Evolutionary conservation across 1,140 invertebrate genomes (phyloP), one percentile per base, ranked within the genome.

Genomic region (Whitmania pigra): DNA sequence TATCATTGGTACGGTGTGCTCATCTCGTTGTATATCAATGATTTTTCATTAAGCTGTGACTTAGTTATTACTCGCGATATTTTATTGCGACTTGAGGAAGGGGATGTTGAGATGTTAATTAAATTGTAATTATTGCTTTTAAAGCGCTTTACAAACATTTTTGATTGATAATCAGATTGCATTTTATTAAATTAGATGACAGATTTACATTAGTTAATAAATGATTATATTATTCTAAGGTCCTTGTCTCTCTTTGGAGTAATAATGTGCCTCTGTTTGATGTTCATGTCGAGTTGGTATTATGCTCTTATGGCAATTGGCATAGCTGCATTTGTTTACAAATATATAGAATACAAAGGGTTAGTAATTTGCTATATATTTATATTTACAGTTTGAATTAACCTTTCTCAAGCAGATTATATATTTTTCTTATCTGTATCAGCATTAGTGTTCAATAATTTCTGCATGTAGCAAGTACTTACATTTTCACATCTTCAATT

Each of bases 271-370:
- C 89, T 99, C 77, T 90, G 93, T 9, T 91, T 99, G 73, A 99
- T 99, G 97, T 99, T 99, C 81, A 97, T 99, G 89, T 93, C 93
- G 2, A 95, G 92, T 69, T 99, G 95, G 95, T 97, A 95, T 80
- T 97, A 97, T 79, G 95, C 97, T 3, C 84, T 99, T 6, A 81
- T 95, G 36, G 95, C 96, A 43, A 95, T 99, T 87, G 90, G 89
- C 53, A 90, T 99, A 86, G 97, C 96, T 55, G 89, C 90, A 20
- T 84, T 89, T 57, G 95, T 99, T 78, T 99, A 99, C 85, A 99
- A 99, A 83, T 99, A 99, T 82, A 99, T 99, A 78, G 96, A 99
- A 86, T 99, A 97, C 80, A 87, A 93, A 78, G 96, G 95, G 91
- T 93, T 84, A 85, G 87, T 77, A 5, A 49, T 1, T 49, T 49